These are phyloP conservation scores for Epinephelus lanceolatus DNA, from an alignment of 2,113 vertebrate genomes.

Conservation along the genomic window DNA sequence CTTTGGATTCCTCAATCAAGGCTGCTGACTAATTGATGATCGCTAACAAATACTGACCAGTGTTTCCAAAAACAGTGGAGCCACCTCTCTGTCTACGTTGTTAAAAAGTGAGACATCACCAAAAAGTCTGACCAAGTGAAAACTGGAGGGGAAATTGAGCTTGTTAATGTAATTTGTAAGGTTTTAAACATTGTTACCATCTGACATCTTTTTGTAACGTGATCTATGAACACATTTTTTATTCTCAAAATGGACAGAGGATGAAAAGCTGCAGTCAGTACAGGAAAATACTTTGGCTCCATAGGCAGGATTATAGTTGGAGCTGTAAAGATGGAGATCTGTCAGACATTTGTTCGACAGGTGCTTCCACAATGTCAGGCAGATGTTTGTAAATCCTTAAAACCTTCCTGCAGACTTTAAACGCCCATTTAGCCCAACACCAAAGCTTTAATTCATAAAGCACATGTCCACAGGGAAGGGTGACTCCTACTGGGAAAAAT, in stretches of 20 bases:
- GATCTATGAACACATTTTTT: background rate
- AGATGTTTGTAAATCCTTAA: background rate
- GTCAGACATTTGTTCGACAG: constrained; percentile 42
- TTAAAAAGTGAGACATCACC: background rate
- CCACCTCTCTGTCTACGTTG: too few species aligned
- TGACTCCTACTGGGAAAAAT: constrained; percentile 50
- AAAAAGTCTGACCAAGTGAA: background rate
- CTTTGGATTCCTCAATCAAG: constrained; percentile 20
- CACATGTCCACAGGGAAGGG: constrained; percentile 39
- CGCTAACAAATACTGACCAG: background rate
- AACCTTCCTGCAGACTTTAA: constrained; percentile 3
- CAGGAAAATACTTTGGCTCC: background rate
- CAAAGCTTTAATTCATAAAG: constrained; percentile 1
- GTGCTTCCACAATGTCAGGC: constrained; percentile 26
- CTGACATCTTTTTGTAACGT: background rate
- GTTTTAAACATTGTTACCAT: background rate
- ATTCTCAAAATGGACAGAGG: background rate
- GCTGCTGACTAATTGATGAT: constrained; percentile 25
- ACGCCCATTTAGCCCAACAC: constrained; percentile 6
- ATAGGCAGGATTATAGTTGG: background rate
- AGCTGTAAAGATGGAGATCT: constrained; percentile 8
- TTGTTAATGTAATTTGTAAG: background rate
- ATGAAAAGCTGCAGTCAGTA: background rate
- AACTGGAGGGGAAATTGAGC: background rate
- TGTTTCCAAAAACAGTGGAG: background rate